phyloP scores from a whole-genome alignment of 1,140 invertebrate species.

The Xylocopa sonorina region DNA sequence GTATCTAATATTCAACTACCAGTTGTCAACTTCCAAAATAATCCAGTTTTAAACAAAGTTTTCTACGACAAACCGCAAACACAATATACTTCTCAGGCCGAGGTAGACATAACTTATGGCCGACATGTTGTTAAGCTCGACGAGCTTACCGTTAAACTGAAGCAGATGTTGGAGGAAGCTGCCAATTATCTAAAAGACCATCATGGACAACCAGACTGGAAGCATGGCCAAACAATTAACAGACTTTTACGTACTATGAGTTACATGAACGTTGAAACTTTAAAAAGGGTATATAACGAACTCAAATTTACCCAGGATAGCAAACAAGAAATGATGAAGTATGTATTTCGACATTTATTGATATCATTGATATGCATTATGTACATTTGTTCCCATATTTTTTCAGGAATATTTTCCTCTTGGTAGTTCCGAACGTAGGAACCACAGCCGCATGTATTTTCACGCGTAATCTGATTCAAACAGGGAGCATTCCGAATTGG shows the following conservation, averaged over 20 bases:
- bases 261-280: slow-evolving; percentile 69
- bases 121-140: slow-evolving; percentile 70
- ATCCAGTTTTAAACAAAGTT: slow-evolving; percentile 63
- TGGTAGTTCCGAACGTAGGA: slow-evolving; percentile 78
- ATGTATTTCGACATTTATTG: neutral
- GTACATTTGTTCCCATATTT: neutral
- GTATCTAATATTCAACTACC: slow-evolving; percentile 39
- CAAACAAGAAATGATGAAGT: slow-evolving; percentile 60
- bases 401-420: slow-evolving; percentile 75
- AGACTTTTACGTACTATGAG: slow-evolving; percentile 70
- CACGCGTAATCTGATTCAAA: slow-evolving; percentile 71
- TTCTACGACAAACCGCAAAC: slow-evolving; percentile 64
- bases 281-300: slow-evolving; percentile 69
- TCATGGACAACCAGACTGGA: slow-evolving; percentile 73
- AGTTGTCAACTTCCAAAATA: slow-evolving; percentile 46
- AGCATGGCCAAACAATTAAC: slow-evolving; percentile 75
- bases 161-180: slow-evolving; percentile 72
- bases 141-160: slow-evolving; percentile 66
- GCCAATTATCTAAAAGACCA: slow-evolving; percentile 75
- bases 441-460: slow-evolving; percentile 74
- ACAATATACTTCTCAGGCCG: slow-evolving; percentile 53
- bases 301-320: slow-evolving; percentile 63
- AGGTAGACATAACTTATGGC: slow-evolving; percentile 72
- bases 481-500: slow-evolving; percentile 65
- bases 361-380: neutral